A percentile compares a stretch with the other conserved stretches of the same genome.
Evolutionary conservation across 2,797 vertebrate genomes (phyloP).

Genomic region (Galagoides demidoff): DNA sequence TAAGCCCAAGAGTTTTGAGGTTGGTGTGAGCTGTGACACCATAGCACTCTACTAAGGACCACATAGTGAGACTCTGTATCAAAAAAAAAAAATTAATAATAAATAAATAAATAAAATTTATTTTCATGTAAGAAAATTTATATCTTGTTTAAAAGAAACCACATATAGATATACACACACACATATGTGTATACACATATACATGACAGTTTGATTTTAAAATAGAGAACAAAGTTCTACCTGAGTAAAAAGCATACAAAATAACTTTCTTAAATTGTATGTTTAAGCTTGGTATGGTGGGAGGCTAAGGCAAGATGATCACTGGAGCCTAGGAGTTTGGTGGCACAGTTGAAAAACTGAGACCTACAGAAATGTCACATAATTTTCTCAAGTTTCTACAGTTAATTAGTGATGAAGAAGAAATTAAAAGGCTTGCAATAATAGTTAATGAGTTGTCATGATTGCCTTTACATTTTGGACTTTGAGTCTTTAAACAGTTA

Average conservation of each 20-base stretch:
- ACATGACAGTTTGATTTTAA: neutral
- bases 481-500: conserved; percentile 14
- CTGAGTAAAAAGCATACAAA: conserved; percentile 26
- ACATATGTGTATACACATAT: neutral
- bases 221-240: neutral
- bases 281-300: neutral
- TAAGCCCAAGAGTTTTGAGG: too few relatives aligned
- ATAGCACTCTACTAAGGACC: too few relatives aligned
- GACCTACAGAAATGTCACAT: neutral
- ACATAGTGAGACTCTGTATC: too few relatives aligned
- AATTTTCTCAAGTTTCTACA: conserved; percentile 13
- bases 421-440: neutral
- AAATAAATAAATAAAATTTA: neutral
- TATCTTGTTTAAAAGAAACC: neutral
- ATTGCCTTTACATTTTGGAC: conserved; percentile 15
- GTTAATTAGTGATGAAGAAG: neutral
- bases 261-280: neutral
- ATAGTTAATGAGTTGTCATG: neutral
- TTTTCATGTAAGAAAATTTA: neutral
- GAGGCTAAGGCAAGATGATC: neutral
- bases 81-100: too few relatives aligned
- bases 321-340: neutral
- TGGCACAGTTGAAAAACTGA: neutral
- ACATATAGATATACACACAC: too few relatives aligned
- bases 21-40: too few relatives aligned